Conservation (phyloP, 2,888 invertebrate genomes). For the Mimas tiliae region DNA sequence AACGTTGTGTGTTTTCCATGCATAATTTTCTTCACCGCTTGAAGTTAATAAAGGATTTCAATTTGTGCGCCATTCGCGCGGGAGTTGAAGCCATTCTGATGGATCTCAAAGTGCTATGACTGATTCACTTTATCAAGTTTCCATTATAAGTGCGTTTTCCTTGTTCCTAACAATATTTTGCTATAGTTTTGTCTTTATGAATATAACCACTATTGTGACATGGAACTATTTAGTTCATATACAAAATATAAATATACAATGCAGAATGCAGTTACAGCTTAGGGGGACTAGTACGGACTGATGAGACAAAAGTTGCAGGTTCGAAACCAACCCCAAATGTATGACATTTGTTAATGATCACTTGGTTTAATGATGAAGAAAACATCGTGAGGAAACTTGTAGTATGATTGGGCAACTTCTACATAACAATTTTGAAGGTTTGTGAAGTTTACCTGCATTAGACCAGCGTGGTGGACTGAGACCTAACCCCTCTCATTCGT, state of each 20-base stretch:
- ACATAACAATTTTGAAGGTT: no score
- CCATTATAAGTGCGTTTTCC: slow-evolving; percentile 6
- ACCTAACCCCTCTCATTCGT: no score
- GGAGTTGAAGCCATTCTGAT: background rate
- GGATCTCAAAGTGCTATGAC: slow-evolving; percentile 20
- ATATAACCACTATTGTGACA: background rate
- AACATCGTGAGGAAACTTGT: no score
- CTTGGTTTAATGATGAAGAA: no score
- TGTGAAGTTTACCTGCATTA: no score
- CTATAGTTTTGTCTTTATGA: background rate
- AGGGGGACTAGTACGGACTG: no score
- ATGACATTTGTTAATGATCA: no score
- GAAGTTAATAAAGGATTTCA: slow-evolving; percentile 20
- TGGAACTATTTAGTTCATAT: background rate
- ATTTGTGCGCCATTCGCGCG: slow-evolving; percentile 1
- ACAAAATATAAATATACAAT: background rate
- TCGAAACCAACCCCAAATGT: no score
- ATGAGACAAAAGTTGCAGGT: no score
- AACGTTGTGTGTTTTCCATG: slow-evolving; percentile 46
- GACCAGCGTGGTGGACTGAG: no score
- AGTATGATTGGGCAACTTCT: no score
- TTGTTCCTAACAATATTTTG: slow-evolving; percentile 6
- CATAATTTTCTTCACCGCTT: slow-evolving; percentile 39
- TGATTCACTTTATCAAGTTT: slow-evolving; percentile 23
- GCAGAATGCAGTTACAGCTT: no score